phyloP scores from a whole-genome alignment of 2,888 invertebrate species.

The Cactoblastis cactorum region DNA sequence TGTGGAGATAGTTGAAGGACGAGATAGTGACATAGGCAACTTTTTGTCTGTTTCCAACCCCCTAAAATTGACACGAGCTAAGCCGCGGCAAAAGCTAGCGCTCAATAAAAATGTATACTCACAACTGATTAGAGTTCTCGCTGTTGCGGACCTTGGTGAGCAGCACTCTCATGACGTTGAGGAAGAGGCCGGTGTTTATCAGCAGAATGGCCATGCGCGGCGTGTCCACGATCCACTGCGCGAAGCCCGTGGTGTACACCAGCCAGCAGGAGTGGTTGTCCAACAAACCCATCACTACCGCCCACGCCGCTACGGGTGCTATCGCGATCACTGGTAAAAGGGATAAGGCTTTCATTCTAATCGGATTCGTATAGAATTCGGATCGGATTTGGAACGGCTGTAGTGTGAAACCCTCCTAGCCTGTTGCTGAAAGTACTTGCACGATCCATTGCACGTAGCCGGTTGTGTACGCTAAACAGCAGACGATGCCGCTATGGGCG shows the following conservation, averaged over 20 bases:
- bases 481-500: conserved; percentile 78
- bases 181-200: conserved; percentile 79
- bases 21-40: no score
- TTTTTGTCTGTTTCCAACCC: no score
- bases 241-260: conserved; percentile 70
- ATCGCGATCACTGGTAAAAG: conserved; percentile 61
- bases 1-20: no score
- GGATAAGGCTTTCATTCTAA: no score
- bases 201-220: conserved; percentile 78
- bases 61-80: no score
- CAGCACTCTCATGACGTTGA: conserved; percentile 82
- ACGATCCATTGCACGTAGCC: conserved; percentile 80
- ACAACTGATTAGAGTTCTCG: conserved; percentile 72
- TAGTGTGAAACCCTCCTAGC: no score
- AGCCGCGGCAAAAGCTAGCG: no score
- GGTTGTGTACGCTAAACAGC: conserved; percentile 81
- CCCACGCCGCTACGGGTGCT: conserved; percentile 78
- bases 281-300: conserved; percentile 64
- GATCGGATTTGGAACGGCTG: no score
- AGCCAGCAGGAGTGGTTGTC: conserved; percentile 81
- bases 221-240: conserved; percentile 82
- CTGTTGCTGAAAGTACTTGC: no score
- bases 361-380: no score
- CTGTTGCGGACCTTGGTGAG: conserved; percentile 80
- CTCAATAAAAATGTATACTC: conserved; percentile 32